Percentiles rank a stretch among this genome's conserved stretches.
phyloP scores from a whole-genome alignment of 2,797 vertebrate genomes.

The Orientallactaga sibirica region DNA sequence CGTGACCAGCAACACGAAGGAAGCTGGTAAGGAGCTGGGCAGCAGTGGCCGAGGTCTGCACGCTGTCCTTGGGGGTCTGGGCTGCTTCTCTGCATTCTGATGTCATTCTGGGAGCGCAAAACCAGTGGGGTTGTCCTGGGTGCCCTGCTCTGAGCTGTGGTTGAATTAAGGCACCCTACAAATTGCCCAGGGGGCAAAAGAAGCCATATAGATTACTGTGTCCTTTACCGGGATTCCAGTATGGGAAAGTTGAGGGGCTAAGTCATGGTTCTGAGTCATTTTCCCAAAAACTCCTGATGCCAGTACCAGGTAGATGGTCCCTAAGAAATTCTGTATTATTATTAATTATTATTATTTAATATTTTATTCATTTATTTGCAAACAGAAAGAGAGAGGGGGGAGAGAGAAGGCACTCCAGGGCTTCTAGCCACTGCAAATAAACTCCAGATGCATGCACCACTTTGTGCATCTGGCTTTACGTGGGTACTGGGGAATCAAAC shows the following conservation, averaged over 20 bases:
- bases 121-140: background rate
- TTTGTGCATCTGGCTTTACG: too few relatives aligned
- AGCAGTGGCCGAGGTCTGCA: background rate
- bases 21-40: slow-evolving; percentile 73
- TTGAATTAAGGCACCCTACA: background rate
- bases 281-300: background rate
- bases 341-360: too few relatives aligned
- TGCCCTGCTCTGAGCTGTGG: background rate
- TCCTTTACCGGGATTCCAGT: background rate
- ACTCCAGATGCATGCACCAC: too few relatives aligned
- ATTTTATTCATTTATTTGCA: too few relatives aligned
- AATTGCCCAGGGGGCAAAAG: background rate
- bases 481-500: too few relatives aligned
- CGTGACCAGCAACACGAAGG: accelerated
- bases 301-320: background rate
- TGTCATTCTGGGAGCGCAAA: background rate
- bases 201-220: background rate
- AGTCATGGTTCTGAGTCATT: background rate
- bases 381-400: too few relatives aligned
- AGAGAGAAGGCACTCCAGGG: too few relatives aligned
- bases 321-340: too few relatives aligned
- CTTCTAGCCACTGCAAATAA: too few relatives aligned
- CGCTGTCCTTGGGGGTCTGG: background rate
- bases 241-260: background rate
- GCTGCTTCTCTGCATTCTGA: background rate